Evolutionary conservation across 2,888 invertebrate genomes (phyloP).

Genomic region (Sthenelais limicola): DNA sequence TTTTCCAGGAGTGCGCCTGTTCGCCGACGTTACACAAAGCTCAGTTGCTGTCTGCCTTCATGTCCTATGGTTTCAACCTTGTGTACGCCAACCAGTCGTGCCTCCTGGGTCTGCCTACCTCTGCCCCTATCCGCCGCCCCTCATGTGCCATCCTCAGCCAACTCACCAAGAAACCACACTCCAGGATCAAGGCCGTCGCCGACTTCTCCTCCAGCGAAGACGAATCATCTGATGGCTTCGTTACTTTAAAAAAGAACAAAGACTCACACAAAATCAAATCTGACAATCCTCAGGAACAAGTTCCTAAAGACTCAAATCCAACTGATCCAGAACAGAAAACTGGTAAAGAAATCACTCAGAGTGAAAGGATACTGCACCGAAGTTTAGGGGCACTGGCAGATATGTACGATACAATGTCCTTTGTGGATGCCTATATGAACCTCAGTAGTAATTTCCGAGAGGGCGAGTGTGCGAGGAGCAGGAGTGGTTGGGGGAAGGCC

Average conservation of each 20-base stretch:
- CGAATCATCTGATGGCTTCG: not conserved
- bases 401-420: slow-evolving; percentile 42
- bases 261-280: not conserved
- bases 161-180: not conserved
- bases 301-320: not conserved
- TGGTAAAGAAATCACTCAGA: not conserved
- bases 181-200: slow-evolving; percentile 24
- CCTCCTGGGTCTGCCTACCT: slow-evolving; percentile 19
- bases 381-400: slow-evolving; percentile 13
- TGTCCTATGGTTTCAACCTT: slow-evolving; percentile 17
- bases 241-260: not conserved
- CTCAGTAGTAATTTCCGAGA: not conserved
- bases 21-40: not conserved
- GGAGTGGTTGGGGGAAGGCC: not conserved
- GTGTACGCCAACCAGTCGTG: slow-evolving; percentile 35
- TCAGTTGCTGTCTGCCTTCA: slow-evolving; percentile 10
- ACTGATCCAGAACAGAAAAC: not conserved
- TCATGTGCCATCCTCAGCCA: not conserved
- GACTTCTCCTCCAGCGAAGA: slow-evolving; percentile 13
- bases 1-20: not conserved
- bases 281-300: not conserved
- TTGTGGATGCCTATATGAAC: slow-evolving; percentile 14
- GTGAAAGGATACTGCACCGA: not conserved
- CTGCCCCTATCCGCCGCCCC: not conserved
- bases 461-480: not conserved